phyloP scores from a whole-genome alignment of 2,888 invertebrate species.

The Drosophila subquinaria region DNA sequence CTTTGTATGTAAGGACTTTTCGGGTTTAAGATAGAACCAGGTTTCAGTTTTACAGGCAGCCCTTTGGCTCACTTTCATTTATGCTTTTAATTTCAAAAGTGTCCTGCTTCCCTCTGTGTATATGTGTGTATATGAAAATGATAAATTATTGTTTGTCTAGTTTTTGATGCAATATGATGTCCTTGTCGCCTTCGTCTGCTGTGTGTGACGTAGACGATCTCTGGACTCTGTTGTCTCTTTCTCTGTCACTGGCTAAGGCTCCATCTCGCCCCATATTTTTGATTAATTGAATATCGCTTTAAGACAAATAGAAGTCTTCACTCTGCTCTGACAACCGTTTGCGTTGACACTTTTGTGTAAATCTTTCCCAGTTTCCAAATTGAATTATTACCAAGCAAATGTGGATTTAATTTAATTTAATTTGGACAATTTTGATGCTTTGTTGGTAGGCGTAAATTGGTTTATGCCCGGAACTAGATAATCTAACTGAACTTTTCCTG shows the following conservation, averaged over 20 bases:
- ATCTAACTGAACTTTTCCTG: background rate
- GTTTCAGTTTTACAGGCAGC: conserved; percentile 23
- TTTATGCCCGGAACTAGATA: background rate
- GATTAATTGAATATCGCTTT: conserved; percentile 76
- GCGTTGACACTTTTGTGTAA: conserved; percentile 65
- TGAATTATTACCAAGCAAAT: conserved; percentile 63
- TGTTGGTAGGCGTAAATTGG: background rate
- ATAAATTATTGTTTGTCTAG: conserved; percentile 73
- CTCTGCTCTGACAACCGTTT: conserved; percentile 62
- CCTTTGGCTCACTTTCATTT: conserved; percentile 49
- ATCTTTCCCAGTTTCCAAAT: conserved; percentile 46
- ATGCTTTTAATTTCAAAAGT: conserved; percentile 47
- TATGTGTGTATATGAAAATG: conserved; percentile 52
- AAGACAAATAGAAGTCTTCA: conserved; percentile 73
- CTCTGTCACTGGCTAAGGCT: conserved; percentile 8
- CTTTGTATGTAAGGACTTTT: conserved; percentile 48
- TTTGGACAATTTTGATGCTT: background rate
- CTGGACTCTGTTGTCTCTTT: background rate
- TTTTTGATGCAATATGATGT: conserved; percentile 76
- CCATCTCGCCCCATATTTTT: conserved; percentile 51
- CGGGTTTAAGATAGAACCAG: conserved; percentile 12
- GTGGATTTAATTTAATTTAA: conserved; percentile 47
- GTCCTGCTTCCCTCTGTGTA: background rate
- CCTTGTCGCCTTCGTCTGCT: conserved; percentile 60
- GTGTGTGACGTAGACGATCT: conserved; percentile 23